Evolutionary conservation across 1,140 invertebrate species (phyloP), one percentile per base, ranked within the genome.

Genomic region (Hyposmocoma kahamanoa): DNA sequence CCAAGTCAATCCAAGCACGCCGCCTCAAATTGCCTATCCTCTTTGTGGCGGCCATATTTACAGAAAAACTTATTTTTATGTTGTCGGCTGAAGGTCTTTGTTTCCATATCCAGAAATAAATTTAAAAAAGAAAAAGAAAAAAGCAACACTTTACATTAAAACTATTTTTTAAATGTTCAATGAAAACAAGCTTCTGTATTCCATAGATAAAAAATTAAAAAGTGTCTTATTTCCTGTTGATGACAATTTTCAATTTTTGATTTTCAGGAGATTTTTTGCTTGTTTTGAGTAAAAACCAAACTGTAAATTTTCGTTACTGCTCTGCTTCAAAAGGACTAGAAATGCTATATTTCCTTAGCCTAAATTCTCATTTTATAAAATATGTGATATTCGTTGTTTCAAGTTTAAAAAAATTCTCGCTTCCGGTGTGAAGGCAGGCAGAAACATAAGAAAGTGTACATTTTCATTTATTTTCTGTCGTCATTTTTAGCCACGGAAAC

Each of bases 381-480:
- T 56, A 64, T 72, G 63, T 64, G 43, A 62, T 69, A 58, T 62
- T 67, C 47, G 48, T 60, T 58, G 53, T 64, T 66, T 71, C 52
- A 53, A 65, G 53, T 72, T 72, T 55, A 72, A 81, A 60, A 72
- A 78, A 72, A 59, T 67, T 44, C 41, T 63, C 63, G 57, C 62
- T 83, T 85, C 82, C 82, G 82, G 82, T 79, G 69, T 85, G 82
- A 85, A 83, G 56, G 49, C 64, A 77, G 76, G 68, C 57, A 79
- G 78, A 86, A 86, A 84, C 80, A 79, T 81, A 81, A 78, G 76
- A 84, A 86, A 84, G 77, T 84, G 71, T 72, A 55, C 53, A 75
- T 74, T 79, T 82, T 84, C 75, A 84, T 84, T 86, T 84, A 84
- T 87, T 85, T 85, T 87, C 81, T 79, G 74, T 84, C 79, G 76